Base-by-base conservation (phyloP, 2,888 invertebrate species). In the Phalera bucephala region DNA sequence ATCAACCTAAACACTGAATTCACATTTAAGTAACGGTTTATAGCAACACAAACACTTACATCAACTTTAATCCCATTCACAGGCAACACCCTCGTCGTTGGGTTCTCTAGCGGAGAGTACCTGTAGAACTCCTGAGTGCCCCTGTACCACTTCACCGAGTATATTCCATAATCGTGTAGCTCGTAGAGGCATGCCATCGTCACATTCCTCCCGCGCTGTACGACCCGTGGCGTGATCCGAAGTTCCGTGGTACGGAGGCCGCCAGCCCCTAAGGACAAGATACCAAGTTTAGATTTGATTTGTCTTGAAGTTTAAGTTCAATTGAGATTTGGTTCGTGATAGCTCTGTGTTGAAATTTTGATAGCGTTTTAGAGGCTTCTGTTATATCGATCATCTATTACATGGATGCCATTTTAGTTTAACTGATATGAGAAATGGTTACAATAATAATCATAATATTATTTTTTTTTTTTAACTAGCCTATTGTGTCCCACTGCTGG, bases 101-200 rank as follows among this genome's bases (percentile, higher is more conserved):
- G 94, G 32, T 83, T 83, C 66, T 95, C 95, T 48, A 93, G 91
- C 6, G 96, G 96, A 7, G 95, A 93, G 75, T 93, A 96, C 61
- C 96, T 92, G 83, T 96, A 96, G 87, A 96, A 96, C 88, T 96
- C 96, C 66, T 93, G 91, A 55, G 87, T 91, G 25, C 96, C 96
- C 59, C 93, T 92, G 90, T 95, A 96, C 95, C 96, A 96, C 91
- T 96, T 96, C 39, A 96, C 94, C 0, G 95, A 93, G 80, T 96
- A 96, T 37, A 96, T 91, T 4, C 93, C 93, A 40, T 93, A 93
- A 27, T 92, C 93, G 64, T 94, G 93, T 54, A 95, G 86, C 72
- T 95, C 93, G 81, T 96, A 96, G 50, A 93, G 80, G 76, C 96
- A 96, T 12, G 91, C 91, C 72, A 96, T 90, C 12, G 93, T 93